These are phyloP conservation scores for Popillia japonica DNA, from an alignment of 1,140 invertebrate species.

Conservation along the genomic window DNA sequence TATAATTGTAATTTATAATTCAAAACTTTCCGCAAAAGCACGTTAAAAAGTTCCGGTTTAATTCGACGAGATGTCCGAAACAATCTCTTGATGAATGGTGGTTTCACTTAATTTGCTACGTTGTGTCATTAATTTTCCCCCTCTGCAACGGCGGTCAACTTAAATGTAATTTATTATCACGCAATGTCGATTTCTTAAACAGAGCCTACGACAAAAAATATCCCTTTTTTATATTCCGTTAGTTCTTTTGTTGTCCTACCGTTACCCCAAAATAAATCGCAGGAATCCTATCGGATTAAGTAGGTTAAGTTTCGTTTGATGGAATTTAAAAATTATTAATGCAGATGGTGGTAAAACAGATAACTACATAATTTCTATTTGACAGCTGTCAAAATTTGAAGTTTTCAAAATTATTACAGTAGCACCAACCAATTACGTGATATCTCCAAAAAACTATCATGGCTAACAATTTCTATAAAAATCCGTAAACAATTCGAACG, in stretches of 20 bases:
- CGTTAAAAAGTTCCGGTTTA: conserved; percentile 13
- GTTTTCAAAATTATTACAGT: no score
- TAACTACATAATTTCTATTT: no score
- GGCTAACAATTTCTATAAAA: not conserved
- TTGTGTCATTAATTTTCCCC: conserved; percentile 29
- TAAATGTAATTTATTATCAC: conserved; percentile 24
- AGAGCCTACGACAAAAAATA: not conserved
- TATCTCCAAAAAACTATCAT: not conserved
- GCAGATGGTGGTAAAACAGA: no score
- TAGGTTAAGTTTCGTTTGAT: no score
- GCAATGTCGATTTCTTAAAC: conserved; percentile 9
- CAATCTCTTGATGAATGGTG: conserved; percentile 30
- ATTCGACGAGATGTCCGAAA: conserved; percentile 27
- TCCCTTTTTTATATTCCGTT: not conserved
- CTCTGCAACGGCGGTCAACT: conserved; percentile 11
- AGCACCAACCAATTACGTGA: no score
- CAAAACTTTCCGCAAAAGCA: not conserved
- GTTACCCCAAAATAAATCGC: no score
- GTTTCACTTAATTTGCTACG: conserved; percentile 18
- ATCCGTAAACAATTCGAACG: not conserved
- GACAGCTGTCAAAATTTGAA: no score
- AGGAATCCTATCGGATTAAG: no score
- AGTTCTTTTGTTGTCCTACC: not conserved
- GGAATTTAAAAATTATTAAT: no score
- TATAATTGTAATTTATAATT: conserved; percentile 29